phyloP scores from a whole-genome alignment of 2,888 invertebrate species.

The Busseola fusca region DNA sequence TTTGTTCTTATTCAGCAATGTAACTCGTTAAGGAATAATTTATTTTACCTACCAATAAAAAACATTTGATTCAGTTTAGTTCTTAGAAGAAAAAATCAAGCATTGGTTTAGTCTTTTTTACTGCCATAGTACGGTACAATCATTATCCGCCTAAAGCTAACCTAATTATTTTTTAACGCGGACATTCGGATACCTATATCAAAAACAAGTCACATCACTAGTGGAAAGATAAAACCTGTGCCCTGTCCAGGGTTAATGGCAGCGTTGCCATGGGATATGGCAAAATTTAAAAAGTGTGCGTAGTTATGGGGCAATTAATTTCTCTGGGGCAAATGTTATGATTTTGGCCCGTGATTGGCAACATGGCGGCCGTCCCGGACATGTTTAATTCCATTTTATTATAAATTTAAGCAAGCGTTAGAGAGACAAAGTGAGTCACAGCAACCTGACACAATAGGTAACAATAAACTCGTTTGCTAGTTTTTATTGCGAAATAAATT shows the following conservation, averaged over 20 bases:
- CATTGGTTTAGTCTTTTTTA: neutral
- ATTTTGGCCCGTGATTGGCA: slow-evolving; percentile 54
- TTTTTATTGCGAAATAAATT: slow-evolving; percentile 46
- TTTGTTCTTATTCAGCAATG: neutral
- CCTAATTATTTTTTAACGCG: neutral
- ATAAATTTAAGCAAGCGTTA: slow-evolving; percentile 42
- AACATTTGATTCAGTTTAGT: neutral
- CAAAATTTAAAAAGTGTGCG: slow-evolving; percentile 56
- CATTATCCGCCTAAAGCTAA: neutral
- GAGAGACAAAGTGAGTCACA: slow-evolving; percentile 31
- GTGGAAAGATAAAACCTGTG: slow-evolving; percentile 52
- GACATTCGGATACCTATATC: slow-evolving; percentile 14
- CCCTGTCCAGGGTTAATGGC: slow-evolving; percentile 45
- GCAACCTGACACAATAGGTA: slow-evolving; percentile 31
- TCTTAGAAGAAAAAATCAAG: slow-evolving; percentile 5
- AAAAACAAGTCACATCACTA: slow-evolving; percentile 47
- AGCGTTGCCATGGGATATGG: slow-evolving; percentile 53
- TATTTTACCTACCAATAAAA: neutral
- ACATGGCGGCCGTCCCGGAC: slow-evolving; percentile 30
- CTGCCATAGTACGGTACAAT: neutral
- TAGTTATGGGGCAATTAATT: slow-evolving; percentile 59
- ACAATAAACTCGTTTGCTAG: slow-evolving; percentile 26
- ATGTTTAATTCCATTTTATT: slow-evolving; percentile 50
- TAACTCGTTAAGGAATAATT: neutral
- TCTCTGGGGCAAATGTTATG: slow-evolving; percentile 47